Evolutionary conservation across 2,888 invertebrate species (phyloP), one percentile per base, ranked within the genome.

Genomic region (Agonopterix heracliana): DNA sequence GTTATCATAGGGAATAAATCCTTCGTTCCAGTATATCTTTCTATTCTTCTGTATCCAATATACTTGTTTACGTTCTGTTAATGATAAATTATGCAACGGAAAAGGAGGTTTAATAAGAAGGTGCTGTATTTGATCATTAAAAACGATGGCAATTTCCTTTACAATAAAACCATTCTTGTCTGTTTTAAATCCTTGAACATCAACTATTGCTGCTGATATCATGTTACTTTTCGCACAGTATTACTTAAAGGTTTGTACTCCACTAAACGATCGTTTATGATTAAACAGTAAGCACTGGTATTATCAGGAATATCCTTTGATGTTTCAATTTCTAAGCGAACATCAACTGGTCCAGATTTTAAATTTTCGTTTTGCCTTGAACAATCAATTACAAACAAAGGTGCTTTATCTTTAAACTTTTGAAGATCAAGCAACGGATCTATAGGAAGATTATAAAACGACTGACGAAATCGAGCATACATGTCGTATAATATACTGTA

Each of bases 141-240:
- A 12, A 34, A 42, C 3, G 10, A 54, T 49, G 1, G 49, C 50
- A 12, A 54, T 47, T 52, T 54, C 54, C 44, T 54, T 54, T 10
- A 45, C 7, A n/a, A 45, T 45, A 11, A 45, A 45, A 10, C 17
- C 12, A 38, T 45, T 45, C 1, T 12, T 2, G 11, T 45, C 45
- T 11, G 36, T 50, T 40, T 54, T 54, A 35, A 54, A 54, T 9
- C 54, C 52, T 46, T 54, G 54, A 2, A 54, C 42, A 50, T 54
- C 54, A 3, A 54, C 44, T 11, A 54, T 52, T n/a, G 46, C 45
- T 17, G 17, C 17, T 17, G 17, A 17, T 41, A 45, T 45, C 45
- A 44, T 44, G 44, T n/a, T 44, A 44, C 1, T 34, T 44, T 44
- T 34, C 44, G 7, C 8, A 44, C 44, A 34, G 34, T 34, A 34